A percentile compares a stretch with the other conserved stretches of the same genome.
These are phyloP conservation scores for Riparia riparia DNA, from an alignment of 2,113 vertebrate species.

Conservation along the genomic window DNA sequence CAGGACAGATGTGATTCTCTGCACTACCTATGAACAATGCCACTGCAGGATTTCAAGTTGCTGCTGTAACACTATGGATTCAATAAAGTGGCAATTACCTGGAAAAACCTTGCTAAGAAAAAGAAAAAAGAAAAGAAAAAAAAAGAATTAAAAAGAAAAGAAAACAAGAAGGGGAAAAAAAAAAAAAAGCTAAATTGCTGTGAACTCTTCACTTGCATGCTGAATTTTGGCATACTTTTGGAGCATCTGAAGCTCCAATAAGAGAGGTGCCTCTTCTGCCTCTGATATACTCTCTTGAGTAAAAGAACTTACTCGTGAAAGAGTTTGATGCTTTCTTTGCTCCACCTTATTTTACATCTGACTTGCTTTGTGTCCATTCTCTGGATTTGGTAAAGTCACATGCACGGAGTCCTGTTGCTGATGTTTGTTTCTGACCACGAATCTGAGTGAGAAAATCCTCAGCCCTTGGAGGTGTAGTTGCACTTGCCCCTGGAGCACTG, in stretches of 20 bases:
- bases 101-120: background rate
- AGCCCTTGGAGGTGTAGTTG: background rate
- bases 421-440: background rate
- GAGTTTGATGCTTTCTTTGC: background rate
- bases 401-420: background rate
- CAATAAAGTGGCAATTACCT: background rate
- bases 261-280: background rate
- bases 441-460: fast-evolving
- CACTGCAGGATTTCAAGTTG: background rate
- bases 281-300: background rate
- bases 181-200: background rate
- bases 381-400: background rate
- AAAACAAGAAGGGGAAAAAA: no score
- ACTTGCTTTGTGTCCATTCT: background rate
- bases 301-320: background rate
- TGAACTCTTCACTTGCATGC: background rate
- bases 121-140: no score
- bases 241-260: background rate
- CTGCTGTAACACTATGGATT: background rate
- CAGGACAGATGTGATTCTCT: background rate
- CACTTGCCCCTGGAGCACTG: background rate
- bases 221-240: background rate
- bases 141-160: no score
- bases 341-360: background rate
- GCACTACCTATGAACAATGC: background rate